Conservation (phyloP, 2,797 vertebrate genomes). For the Trematomus bernacchii region DNA sequence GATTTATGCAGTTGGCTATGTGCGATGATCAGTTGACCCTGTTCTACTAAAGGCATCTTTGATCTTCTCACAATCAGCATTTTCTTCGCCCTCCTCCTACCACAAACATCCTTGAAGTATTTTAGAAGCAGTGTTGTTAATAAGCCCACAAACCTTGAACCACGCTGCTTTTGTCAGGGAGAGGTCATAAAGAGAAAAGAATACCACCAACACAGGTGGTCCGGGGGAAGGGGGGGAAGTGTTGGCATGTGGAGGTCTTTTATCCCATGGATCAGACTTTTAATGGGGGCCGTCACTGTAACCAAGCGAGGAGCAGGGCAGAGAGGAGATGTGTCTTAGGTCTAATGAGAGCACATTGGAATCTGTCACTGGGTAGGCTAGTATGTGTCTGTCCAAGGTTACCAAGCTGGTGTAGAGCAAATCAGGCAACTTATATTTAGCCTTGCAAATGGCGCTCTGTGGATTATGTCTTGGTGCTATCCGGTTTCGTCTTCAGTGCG, state of each 20-base stretch:
- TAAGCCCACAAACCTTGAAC: constrained; percentile 29
- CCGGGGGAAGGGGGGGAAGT: constrained; percentile 26
- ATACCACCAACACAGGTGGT: constrained; percentile 64
- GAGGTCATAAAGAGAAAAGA: constrained; percentile 60
- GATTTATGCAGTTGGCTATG: constrained; percentile 62
- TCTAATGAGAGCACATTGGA: constrained; percentile 66
- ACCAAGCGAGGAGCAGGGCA: constrained; percentile 41
- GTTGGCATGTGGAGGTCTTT: constrained; percentile 64
- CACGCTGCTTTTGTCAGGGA: constrained; percentile 54
- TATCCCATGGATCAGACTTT: constrained; percentile 58
- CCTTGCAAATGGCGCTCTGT: constrained; percentile 80
- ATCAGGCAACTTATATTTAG: constrained; percentile 88
- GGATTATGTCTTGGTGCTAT: constrained; percentile 87
- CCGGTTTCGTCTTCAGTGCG: constrained; percentile 85
- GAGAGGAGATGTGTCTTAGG: constrained; percentile 65
- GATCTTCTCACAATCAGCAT: constrained; percentile 62
- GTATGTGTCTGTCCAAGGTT: constrained; percentile 80
- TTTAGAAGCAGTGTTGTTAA: constrained; percentile 24
- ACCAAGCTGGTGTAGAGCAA: constrained; percentile 76
- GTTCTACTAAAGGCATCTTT: constrained; percentile 59
- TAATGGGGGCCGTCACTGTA: constrained; percentile 44
- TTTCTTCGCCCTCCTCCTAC: constrained; percentile 45
- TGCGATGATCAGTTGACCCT: constrained; percentile 53
- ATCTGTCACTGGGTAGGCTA: constrained; percentile 71
- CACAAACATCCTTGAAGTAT: constrained; percentile 33